Base-by-base conservation (phyloP, 2,888 invertebrate genomes). In the Augochlorella aurata region DNA sequence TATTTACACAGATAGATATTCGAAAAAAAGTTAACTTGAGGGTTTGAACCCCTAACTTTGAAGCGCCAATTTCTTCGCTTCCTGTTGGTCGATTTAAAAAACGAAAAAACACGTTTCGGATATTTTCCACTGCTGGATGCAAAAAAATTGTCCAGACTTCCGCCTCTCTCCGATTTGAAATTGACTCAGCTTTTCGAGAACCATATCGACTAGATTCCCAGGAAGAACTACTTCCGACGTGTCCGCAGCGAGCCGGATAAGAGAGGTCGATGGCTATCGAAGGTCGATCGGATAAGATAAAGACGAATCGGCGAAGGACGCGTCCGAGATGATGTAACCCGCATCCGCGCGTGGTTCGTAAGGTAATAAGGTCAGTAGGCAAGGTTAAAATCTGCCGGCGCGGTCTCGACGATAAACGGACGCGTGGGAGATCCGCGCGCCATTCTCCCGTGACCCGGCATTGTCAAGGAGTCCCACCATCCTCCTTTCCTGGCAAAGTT, bases 381-480 rank as follows among this genome's bases (percentile, higher is more conserved):
- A 90, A 90, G 90, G 90, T 89, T 89, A 89, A 83, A 88, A 86
- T 65, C 81, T 78, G 86, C 81, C 79, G 54, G 74, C 63, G 74
- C 80, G 88, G 88, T 87, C 77, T 73, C 75, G 80, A 66, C 83
- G 89, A 89, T 90, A 87, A 89, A 89, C 82, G 85, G 82, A 87
- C 81, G 90, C 90, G 91, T 91, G 91, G 89, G 91, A 91, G 90
- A 86, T 76, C 65, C 73, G 52, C 78, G 82, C 85, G 85, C 86
- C 90, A 86, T 86, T 91, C 91, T 91, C 91, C 91, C 91, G 90
- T 91, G 90, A 90, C 91, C 91, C 86, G 81, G 84, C 90, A 90
- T 90, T 90, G 90, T 90, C 90, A 89, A 90, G 90, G 88, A 90
- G 83, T 85, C 85, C 82, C 85, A 84, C 85, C 87, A 81, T 82